These are phyloP conservation scores for Abrostola tripartita DNA, from an alignment of 2,888 invertebrate species.

Conservation along the genomic window DNA sequence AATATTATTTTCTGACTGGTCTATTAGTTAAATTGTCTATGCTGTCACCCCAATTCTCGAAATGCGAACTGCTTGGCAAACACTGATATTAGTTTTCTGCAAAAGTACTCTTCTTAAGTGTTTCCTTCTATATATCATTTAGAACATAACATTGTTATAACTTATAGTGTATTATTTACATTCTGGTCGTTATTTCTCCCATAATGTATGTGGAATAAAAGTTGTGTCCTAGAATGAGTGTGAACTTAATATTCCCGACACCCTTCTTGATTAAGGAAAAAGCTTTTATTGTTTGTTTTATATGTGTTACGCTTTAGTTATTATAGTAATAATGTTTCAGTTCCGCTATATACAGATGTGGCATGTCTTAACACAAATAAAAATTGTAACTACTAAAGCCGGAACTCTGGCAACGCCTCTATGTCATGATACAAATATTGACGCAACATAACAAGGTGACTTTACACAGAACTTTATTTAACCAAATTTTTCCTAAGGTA, in stretches of 20 bases:
- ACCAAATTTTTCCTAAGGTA: constrained; percentile 40
- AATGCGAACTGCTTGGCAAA: constrained; percentile 85
- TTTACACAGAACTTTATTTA: constrained; percentile 27
- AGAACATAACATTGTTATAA: constrained; percentile 55
- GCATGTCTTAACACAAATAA: not conserved
- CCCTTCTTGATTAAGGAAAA: constrained; percentile 50
- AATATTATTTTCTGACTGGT: constrained; percentile 55
- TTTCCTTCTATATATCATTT: constrained; percentile 80
- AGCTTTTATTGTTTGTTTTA: constrained; percentile 40
- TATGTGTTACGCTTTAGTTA: not conserved
- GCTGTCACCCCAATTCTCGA: constrained; percentile 81
- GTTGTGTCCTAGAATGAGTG: constrained; percentile 32
- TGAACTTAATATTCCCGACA: constrained; percentile 45
- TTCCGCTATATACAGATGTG: constrained; percentile 1
- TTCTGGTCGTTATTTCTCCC: constrained; percentile 40
- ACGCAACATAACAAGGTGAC: constrained; percentile 15
- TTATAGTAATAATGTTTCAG: constrained; percentile 1
- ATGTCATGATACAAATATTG: constrained; percentile 17
- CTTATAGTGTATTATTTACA: constrained; percentile 53
- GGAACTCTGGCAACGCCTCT: not conserved
- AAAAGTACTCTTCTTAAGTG: constrained; percentile 81
- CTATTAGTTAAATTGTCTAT: constrained; percentile 64
- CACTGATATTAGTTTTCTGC: constrained; percentile 84
- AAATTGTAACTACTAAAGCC: not conserved
- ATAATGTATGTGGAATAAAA: constrained; percentile 43